Conservation (phyloP, 2,797 vertebrate genomes). For the Sebastes dallii region DNA sequence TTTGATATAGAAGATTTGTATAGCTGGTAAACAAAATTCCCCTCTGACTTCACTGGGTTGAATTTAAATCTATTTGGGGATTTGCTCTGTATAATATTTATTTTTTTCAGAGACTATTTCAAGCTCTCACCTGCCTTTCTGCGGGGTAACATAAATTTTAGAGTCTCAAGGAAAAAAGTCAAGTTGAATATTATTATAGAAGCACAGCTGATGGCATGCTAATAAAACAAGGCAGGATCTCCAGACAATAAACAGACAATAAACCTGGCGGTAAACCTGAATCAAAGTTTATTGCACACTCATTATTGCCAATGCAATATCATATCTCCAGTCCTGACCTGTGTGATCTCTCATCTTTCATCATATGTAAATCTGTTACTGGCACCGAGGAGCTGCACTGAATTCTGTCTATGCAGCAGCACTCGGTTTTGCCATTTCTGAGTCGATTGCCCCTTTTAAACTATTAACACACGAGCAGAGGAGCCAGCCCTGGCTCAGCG, state of each 20-base stretch:
- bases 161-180: slow-evolving; percentile 32
- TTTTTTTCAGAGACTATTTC: background rate
- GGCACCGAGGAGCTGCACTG: slow-evolving; percentile 15
- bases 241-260: slow-evolving; percentile 56
- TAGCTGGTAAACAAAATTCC: slow-evolving; percentile 19
- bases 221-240: slow-evolving; percentile 53
- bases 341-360: slow-evolving; percentile 48
- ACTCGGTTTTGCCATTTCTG: slow-evolving; percentile 11
- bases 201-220: slow-evolving; percentile 43
- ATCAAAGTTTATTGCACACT: slow-evolving; percentile 40
- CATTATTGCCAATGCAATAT: slow-evolving; percentile 47
- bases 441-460: slow-evolving; percentile 31
- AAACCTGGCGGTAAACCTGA: slow-evolving; percentile 48
- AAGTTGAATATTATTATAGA: slow-evolving; percentile 51
- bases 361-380: slow-evolving; percentile 39
- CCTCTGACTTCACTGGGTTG: background rate
- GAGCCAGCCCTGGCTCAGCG: background rate
- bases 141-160: background rate
- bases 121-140: slow-evolving; percentile 8
- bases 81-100: background rate
- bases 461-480: slow-evolving; percentile 7
- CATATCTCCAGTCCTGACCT: slow-evolving; percentile 39
- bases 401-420: background rate
- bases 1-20: slow-evolving; percentile 1
- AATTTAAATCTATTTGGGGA: slow-evolving; percentile 23